Evolutionary conservation across 2,797 vertebrate genomes (phyloP).

Genomic region (Pelobates cultripes): DNA sequence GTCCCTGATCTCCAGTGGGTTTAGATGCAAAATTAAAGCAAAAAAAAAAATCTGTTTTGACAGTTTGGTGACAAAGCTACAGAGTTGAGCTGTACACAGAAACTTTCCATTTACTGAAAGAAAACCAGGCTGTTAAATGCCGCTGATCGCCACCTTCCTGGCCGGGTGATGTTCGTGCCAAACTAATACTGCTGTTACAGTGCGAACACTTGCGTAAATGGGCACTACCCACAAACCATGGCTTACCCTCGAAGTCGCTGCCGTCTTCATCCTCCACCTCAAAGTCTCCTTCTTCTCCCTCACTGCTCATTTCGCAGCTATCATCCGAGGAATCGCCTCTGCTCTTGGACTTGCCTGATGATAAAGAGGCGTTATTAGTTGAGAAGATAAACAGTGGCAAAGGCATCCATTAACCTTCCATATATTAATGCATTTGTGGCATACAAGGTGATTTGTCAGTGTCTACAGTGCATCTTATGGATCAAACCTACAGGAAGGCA

Average conservation of each 20-base stretch:
- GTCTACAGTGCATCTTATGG: too few relatives aligned
- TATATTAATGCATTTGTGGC: too few relatives aligned
- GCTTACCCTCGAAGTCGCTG: constrained; percentile 64
- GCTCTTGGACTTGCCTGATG: constrained; percentile 55
- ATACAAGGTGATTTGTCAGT: too few relatives aligned
- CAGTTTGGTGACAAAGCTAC: neutral
- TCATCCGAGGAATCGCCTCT: constrained; percentile 62
- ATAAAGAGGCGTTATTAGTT: constrained; percentile 1
- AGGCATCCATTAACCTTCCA: too few relatives aligned
- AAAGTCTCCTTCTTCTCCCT: constrained; percentile 60
- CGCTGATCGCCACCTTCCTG: too few relatives aligned
- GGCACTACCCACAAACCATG: neutral
- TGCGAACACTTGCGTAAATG: too few relatives aligned
- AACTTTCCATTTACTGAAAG: neutral
- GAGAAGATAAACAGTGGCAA: too few relatives aligned
- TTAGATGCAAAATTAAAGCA: neutral
- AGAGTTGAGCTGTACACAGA: neutral
- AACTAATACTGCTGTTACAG: neutral
- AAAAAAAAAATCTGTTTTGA: neutral
- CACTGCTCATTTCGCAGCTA: constrained; percentile 71
- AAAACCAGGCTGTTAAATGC: too few relatives aligned
- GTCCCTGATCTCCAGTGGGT: constrained; percentile 3
- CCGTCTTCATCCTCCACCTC: constrained; percentile 57
- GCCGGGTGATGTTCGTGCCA: too few relatives aligned
- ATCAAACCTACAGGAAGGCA: too few relatives aligned